These are phyloP conservation scores for Capreolus pygargus DNA, from an alignment of 2,113 vertebrate genomes.

Conservation along the genomic window DNA sequence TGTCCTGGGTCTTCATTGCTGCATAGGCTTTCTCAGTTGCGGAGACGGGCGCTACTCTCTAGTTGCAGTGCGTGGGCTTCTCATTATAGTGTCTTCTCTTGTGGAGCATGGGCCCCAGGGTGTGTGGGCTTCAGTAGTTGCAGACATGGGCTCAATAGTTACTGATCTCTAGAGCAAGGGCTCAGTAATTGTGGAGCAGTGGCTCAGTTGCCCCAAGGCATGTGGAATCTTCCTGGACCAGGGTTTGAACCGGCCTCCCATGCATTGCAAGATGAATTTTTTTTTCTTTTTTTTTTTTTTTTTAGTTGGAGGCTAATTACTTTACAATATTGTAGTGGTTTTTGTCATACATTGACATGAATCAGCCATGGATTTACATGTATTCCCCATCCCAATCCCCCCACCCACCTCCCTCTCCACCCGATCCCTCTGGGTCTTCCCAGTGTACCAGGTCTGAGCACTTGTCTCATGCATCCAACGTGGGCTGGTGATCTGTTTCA, in stretches of 20 bases:
- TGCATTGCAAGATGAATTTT: background rate
- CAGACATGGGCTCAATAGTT: background rate
- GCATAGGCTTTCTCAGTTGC: background rate
- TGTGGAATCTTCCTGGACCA: background rate
- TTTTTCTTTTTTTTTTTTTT: no score
- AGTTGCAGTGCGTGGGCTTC: background rate
- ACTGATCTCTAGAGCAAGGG: background rate
- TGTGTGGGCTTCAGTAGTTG: background rate
- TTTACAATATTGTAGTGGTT: no score
- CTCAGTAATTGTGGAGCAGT: background rate
- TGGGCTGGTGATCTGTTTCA: no score
- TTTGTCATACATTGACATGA: no score
- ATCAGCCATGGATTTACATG: no score
- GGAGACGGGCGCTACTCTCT: background rate
- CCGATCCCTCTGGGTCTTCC: no score
- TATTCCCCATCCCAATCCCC: no score
- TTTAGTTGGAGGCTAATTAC: no score
- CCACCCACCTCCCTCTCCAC: no score
- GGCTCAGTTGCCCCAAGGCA: background rate
- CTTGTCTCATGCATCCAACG: no score
- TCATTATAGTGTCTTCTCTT: background rate
- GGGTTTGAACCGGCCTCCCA: rapidly evolving
- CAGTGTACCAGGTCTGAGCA: no score
- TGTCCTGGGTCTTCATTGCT: background rate
- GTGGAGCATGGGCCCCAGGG: background rate